Evolutionary conservation across 2,797 vertebrate genomes (phyloP).

Genomic region (Amazonetta brasiliensis): DNA sequence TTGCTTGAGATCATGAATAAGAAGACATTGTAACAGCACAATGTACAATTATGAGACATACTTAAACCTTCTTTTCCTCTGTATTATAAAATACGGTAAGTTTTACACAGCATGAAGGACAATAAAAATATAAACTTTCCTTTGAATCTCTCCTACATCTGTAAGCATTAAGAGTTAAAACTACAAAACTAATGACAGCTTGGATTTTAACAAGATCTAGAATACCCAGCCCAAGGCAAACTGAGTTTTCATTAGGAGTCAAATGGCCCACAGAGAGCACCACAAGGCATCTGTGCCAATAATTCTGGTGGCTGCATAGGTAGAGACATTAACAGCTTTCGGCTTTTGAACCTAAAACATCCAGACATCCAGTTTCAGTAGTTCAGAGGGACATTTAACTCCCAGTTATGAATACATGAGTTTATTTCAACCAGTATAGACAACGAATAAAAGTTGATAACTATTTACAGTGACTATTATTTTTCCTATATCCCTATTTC

Average conservation of each 20-base stretch:
- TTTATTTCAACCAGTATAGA: neutral
- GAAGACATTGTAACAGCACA: neutral
- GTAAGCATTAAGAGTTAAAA: neutral
- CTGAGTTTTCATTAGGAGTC: neutral
- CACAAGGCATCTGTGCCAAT: neutral
- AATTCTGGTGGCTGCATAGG: neutral
- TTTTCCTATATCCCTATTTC: neutral
- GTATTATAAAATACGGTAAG: neutral
- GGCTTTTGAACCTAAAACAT: neutral
- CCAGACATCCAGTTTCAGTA: neutral
- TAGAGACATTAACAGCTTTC: neutral
- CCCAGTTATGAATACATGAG: neutral
- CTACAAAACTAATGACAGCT: neutral
- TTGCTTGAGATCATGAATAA: neutral
- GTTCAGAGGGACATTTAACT: neutral
- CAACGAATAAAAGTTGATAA: neutral
- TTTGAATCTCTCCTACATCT: neutral
- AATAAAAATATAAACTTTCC: neutral
- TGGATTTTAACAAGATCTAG: neutral
- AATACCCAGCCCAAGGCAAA: neutral
- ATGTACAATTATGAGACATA: neutral
- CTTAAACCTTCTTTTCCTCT: neutral
- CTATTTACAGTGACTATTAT: neutral
- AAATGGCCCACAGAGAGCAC: neutral
- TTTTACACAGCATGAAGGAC: neutral